Evolutionary conservation across 2,888 invertebrate species (phyloP), one percentile per base, ranked within the genome.

Genomic region (Allacma fusca): DNA sequence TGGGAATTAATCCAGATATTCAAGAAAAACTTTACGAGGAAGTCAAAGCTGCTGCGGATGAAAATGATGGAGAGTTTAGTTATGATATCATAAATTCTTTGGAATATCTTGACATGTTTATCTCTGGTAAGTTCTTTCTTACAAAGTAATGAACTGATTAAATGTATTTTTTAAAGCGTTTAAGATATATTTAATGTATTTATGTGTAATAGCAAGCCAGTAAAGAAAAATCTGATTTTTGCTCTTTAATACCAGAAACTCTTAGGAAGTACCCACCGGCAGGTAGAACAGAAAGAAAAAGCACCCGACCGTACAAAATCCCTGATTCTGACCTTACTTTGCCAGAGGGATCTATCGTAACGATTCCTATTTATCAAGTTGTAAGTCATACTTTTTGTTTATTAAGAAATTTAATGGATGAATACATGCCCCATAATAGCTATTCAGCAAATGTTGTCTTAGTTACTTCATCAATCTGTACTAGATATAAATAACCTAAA

Each of bases 211-310:
- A n/a, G n/a, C n/a, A n/a, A n/a, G n/a, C n/a, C n/a, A n/a, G n/a
- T n/a, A n/a, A n/a, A n/a, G n/a, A n/a, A n/a, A n/a, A n/a, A n/a
- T n/a, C n/a, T n/a, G n/a, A n/a, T n/a, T n/a, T n/a, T n/a, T n/a
- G n/a, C n/a, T n/a, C n/a, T n/a, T n/a, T n/a, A n/a, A n/a, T n/a
- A n/a, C n/a, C n/a, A 79, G 79, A 79, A 40, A 43, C 65, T 1
- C 19, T 79, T 0, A 1, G 80, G 34, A 69, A 74, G 57, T 78
- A 74, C 28, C 78, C 80, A 26, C 76, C 75, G 0, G 67, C 68
- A 1, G 19, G 50, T 0, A 34, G 73, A 29, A 26, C 50, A 0
- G 80, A 80, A 26, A 23, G 80, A 50, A 43, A 23, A 62, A 50
- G 68, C 28, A 74, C 71, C 19, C 59, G 34, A 19, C 57, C 76